Percentiles rank a stretch among this genome's conserved stretches.
Conservation (phyloP, 2,888 invertebrate species). For the Thymelicus sylvestris region DNA sequence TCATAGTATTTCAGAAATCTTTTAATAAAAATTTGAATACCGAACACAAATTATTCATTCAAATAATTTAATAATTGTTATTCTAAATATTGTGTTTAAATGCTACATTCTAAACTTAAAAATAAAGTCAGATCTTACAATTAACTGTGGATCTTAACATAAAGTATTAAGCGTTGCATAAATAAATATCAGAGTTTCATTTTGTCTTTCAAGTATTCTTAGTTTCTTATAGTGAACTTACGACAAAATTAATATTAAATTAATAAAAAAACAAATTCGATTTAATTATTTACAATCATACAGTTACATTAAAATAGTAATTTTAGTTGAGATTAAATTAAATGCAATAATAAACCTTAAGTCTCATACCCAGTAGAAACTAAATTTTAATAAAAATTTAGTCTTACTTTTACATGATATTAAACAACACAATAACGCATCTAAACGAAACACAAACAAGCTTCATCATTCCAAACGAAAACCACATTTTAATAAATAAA, state of each 20-base stretch:
- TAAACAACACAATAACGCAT: constrained; percentile 2
- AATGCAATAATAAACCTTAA: constrained; percentile 26
- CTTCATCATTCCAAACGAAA: background rate
- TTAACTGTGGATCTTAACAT: constrained; percentile 37
- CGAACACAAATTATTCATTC: background rate
- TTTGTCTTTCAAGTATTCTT: constrained; percentile 26
- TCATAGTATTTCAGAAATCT: constrained; percentile 6
- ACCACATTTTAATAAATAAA: constrained; percentile 47
- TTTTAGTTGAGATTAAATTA: constrained; percentile 24
- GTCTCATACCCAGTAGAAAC: constrained; percentile 9
- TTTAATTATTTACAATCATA: constrained; percentile 34
- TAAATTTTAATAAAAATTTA: background rate
- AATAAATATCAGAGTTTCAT: constrained; percentile 27
- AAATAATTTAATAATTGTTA: background rate
- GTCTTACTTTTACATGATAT: background rate
- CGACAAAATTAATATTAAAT: constrained; percentile 26
- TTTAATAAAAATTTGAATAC: background rate
- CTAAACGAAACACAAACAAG: constrained; percentile 3
- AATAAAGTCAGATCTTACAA: constrained; percentile 41
- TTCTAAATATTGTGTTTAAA: background rate
- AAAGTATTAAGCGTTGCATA: constrained; percentile 37
- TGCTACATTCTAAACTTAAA: constrained; percentile 17
- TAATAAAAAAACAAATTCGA: constrained; percentile 27
- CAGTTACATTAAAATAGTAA: constrained; percentile 9
- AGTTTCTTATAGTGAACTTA: constrained; percentile 16